These are phyloP conservation scores for Coregonus ussuriensis DNA, from an alignment of 2,797 vertebrate genomes.

Conservation along the genomic window DNA sequence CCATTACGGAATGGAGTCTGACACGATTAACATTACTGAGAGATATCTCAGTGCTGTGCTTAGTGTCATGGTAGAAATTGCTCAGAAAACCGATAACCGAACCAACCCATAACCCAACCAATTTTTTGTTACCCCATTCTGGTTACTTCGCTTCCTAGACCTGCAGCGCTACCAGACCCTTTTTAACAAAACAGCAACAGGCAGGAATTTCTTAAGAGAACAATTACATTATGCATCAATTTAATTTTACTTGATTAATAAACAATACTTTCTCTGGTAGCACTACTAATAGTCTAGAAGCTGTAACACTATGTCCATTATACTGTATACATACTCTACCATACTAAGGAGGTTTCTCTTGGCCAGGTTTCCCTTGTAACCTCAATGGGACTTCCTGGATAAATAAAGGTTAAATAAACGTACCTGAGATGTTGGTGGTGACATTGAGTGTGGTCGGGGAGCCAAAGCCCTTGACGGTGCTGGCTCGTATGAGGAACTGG, in stretches of 20 bases:
- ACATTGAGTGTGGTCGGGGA: slow-evolving; percentile 89
- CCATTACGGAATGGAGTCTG: background rate
- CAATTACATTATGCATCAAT: background rate
- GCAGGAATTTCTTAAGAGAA: background rate
- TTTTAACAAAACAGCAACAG: background rate
- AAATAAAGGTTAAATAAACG: background rate
- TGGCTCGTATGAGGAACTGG: slow-evolving; percentile 92
- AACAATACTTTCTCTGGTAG: background rate
- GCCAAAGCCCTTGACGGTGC: slow-evolving; percentile 94
- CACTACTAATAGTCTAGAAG: background rate
- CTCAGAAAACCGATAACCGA: background rate
- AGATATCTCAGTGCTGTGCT: background rate
- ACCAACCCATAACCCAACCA: background rate
- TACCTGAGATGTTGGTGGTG: slow-evolving; percentile 99
- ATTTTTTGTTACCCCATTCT: background rate
- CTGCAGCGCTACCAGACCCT: background rate
- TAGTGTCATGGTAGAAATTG: background rate
- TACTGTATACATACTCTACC: background rate
- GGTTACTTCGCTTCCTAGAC: background rate
- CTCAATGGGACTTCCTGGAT: background rate
- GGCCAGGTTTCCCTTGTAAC: background rate
- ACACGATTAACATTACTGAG: background rate
- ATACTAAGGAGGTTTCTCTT: background rate
- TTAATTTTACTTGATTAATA: no score
- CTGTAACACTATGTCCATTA: background rate